A percentile compares a stretch with the other conserved stretches of the same genome.
phyloP scores from a whole-genome alignment of 2,888 invertebrate genomes.

The Andrena haemorrhoa region DNA sequence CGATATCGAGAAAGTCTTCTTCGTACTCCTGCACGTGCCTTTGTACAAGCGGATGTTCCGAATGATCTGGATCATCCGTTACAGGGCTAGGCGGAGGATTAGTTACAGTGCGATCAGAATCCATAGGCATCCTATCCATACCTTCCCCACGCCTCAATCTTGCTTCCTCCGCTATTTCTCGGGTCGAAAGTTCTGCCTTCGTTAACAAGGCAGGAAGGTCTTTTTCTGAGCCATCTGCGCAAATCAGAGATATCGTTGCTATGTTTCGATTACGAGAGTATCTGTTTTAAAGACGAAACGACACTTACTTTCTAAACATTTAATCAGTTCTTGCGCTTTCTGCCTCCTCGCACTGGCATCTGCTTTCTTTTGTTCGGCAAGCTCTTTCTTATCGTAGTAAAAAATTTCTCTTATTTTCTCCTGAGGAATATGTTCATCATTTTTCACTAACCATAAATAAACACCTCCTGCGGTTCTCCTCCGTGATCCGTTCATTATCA shows the following conservation, averaged over 20 bases:
- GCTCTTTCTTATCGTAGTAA: slow-evolving; percentile 88
- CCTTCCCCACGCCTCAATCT: slow-evolving; percentile 84
- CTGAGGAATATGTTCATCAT: slow-evolving; percentile 88
- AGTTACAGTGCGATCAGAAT: slow-evolving; percentile 86
- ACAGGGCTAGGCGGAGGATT: slow-evolving; percentile 94
- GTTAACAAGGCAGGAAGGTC: slow-evolving; percentile 88
- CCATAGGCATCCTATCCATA: slow-evolving; percentile 81
- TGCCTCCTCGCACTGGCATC: slow-evolving; percentile 87
- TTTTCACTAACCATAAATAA: slow-evolving; percentile 92
- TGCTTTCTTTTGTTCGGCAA: slow-evolving; percentile 86
- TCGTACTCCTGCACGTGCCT: slow-evolving; percentile 86
- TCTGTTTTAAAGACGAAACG: background rate
- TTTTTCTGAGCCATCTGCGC: slow-evolving; percentile 85
- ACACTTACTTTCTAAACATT: slow-evolving; percentile 80
- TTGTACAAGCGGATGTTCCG: slow-evolving; percentile 78
- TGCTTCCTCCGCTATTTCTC: slow-evolving; percentile 86
- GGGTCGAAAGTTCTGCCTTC: slow-evolving; percentile 87
- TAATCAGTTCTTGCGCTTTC: slow-evolving; percentile 88
- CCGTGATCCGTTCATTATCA: slow-evolving; percentile 92
- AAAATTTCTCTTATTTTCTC: slow-evolving; percentile 90
- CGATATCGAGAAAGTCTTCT: slow-evolving; percentile 90
- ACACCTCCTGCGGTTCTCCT: slow-evolving; percentile 95
- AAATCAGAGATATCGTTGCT: slow-evolving; percentile 13
- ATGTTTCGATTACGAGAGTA: slow-evolving; percentile 1
- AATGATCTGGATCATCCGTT: slow-evolving; percentile 87